Base-by-base conservation (phyloP, 2,888 invertebrate genomes). In the Halictus ligatus region DNA sequence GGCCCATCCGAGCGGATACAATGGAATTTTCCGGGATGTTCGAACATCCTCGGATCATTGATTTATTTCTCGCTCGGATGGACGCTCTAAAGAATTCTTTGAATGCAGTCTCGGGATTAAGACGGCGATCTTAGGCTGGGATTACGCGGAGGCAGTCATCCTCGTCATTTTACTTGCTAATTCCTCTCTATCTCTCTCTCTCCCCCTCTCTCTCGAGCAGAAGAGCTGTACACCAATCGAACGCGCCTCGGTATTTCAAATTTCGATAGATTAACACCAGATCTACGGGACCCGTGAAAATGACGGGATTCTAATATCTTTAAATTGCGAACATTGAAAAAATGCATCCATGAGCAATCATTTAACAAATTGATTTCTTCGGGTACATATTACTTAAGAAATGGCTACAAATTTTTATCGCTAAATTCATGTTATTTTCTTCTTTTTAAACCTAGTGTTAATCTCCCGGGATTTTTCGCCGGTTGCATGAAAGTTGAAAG, bases 91-190 rank as follows among this genome's bases (percentile, higher is more conserved):
- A 43, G 40, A 43, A 69, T 69, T 69, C 69, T 69, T 43, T 69
- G 40, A 40, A 69, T 69, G 40, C 69, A 69, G 40, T 40, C 21
- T n/a, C 40, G 69, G 43, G 43, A 69, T 69, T 69, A 69, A 69
- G 40, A 21, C 69, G 21, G 40, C 69, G 21, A 40, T 69, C 43
- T 69, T 69, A 67, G 18, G 18, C 67, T 0, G 35, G 67, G 35
- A 67, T 67, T 67, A 67, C 35, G 67, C 3, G 10, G 67, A 18
- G 67, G 35, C 18, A 67, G 67, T 35, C 67, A 67, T 67, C 29
- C 35, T 67, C 67, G 67, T 67, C 67, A 67, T 67, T 67, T 67
- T 67, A 67, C 67, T 67, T 67, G 67, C 67, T 67, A 67, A 67
- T 67, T 67, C 2, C 8, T 10, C 67, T 35, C 18, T 25, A 13